Evolutionary conservation across 37 sponge, comb jelly and placozoan genomes (phyloP).

Genomic region (Agelas oroides): DNA sequence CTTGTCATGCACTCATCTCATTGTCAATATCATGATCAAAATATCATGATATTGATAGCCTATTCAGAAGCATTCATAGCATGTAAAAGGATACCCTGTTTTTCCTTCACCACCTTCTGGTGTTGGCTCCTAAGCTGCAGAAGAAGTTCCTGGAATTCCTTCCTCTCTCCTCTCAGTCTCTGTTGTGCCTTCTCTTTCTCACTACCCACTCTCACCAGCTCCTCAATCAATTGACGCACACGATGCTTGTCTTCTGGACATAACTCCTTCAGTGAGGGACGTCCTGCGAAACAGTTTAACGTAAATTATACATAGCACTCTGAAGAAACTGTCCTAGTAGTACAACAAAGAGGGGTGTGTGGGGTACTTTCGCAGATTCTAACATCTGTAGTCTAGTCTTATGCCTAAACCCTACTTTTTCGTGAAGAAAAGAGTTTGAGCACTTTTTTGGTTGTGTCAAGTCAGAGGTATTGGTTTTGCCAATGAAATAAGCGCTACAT

Average conservation of each 20-base stretch:
- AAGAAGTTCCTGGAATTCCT: slow-evolving; percentile 6
- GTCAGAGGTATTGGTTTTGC: no score
- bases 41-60: neutral
- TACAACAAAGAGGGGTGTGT: neutral
- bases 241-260: slow-evolving; percentile 70
- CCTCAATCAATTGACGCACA: slow-evolving; percentile 63
- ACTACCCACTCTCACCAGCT: slow-evolving; percentile 54
- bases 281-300: neutral
- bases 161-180: slow-evolving; percentile 25
- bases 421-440: no score
- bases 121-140: slow-evolving; percentile 7
- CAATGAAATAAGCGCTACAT: no score
- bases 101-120: slow-evolving; percentile 11
- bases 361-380: neutral
- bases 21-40: no score
- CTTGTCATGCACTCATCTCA: no score
- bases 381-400: neutral
- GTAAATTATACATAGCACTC: no score
- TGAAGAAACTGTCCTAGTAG: no score
- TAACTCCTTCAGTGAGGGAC: slow-evolving; percentile 53
- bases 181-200: slow-evolving; percentile 64
- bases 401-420: no score
- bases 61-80: neutral
- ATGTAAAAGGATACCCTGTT: slow-evolving; percentile 19
- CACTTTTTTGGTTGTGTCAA: no score